Evolutionary conservation across 1,140 invertebrate genomes (phyloP).

Genomic region (Diachasmimorpha longicaudata): DNA sequence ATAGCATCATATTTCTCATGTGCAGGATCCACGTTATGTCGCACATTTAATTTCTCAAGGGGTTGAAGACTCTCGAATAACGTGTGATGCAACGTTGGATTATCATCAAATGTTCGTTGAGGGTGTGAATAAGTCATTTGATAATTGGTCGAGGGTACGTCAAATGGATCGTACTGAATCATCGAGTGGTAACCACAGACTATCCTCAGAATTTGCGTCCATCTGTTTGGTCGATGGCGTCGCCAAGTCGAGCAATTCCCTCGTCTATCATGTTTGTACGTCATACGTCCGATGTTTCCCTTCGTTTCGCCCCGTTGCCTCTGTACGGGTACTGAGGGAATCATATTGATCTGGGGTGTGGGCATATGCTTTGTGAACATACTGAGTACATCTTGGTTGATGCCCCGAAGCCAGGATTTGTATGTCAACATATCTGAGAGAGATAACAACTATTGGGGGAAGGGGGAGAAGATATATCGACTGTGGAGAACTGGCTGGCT

Average conservation of each 20-base stretch:
- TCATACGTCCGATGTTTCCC: neutral
- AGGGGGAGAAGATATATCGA: neutral
- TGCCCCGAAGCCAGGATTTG: neutral
- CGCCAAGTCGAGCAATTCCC: neutral
- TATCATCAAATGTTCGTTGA: neutral
- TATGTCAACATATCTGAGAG: neutral
- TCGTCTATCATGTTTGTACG: neutral
- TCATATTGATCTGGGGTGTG: neutral
- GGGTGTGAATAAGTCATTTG: too few relatives aligned
- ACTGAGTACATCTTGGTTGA: neutral
- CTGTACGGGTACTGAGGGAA: neutral
- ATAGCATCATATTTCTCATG: constrained; percentile 1
- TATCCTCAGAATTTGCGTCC: neutral
- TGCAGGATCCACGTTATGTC: neutral
- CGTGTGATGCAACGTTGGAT: neutral
- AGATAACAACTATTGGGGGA: neutral
- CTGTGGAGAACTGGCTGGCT: neutral
- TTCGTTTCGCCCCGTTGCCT: neutral
- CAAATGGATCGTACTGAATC: too few relatives aligned
- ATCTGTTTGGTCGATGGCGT: neutral
- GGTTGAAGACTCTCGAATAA: neutral
- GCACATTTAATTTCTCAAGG: neutral
- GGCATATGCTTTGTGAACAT: neutral
- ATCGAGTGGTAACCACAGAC: too few relatives aligned
- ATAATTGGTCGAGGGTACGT: too few relatives aligned